Evolutionary conservation across 1,140 invertebrate genomes (phyloP).

Genomic region (Drosophila rhopaloa): DNA sequence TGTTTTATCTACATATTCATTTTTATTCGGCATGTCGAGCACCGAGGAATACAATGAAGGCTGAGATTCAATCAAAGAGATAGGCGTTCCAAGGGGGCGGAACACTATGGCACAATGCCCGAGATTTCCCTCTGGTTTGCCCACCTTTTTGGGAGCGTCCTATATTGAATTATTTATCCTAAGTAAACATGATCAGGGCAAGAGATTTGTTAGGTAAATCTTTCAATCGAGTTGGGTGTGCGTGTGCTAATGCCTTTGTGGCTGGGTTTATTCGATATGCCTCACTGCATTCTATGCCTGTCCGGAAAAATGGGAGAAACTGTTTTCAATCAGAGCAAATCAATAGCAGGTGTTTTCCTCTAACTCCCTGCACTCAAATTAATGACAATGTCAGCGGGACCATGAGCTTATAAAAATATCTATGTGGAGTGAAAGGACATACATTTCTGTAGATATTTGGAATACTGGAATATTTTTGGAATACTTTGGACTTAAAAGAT

Average conservation of each 20-base stretch:
- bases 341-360: conserved; percentile 34
- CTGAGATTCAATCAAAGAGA: conserved; percentile 74
- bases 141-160: conserved; percentile 44
- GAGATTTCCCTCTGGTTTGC: conserved; percentile 8
- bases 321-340: conserved; percentile 67
- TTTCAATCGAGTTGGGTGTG: conserved; percentile 59
- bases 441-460: too few relatives aligned
- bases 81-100: conserved; percentile 51
- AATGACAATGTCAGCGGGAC: neutral
- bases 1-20: conserved; percentile 36
- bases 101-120: conserved; percentile 7
- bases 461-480: too few relatives aligned
- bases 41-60: conserved; percentile 40
- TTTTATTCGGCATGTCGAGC: conserved; percentile 59
- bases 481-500: too few relatives aligned
- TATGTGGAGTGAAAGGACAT: too few relatives aligned
- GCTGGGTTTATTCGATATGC: conserved; percentile 36
- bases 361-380: conserved; percentile 4
- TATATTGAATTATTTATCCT: conserved; percentile 83
- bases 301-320: conserved; percentile 5
- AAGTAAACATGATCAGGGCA: conserved; percentile 76
- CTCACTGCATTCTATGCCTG: conserved; percentile 34
- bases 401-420: neutral
- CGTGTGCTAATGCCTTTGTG: conserved; percentile 21
- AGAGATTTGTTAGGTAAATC: conserved; percentile 72